Conservation (phyloP, 2,888 invertebrate genomes). For the Caenorhabditis plicata region DNA sequence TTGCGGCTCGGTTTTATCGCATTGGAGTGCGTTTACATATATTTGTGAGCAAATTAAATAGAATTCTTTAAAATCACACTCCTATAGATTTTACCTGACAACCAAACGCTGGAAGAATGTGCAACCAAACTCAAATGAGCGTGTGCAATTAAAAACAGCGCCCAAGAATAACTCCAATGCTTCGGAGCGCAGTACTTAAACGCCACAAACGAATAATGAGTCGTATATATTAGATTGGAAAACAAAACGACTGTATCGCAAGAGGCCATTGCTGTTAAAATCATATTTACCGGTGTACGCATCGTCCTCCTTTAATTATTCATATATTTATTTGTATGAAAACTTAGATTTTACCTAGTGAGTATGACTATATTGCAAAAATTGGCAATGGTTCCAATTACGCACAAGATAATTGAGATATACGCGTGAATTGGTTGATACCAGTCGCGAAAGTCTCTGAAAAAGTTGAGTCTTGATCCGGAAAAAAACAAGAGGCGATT, state of each 20-base stretch:
- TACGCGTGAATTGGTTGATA: slow-evolving; percentile 61
- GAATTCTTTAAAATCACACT: too few relatives aligned
- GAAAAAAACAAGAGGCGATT: slow-evolving; percentile 2
- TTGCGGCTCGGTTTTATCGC: too few relatives aligned
- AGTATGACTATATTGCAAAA: slow-evolving; percentile 64
- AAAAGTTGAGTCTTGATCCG: slow-evolving; percentile 3
- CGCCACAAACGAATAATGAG: slow-evolving; percentile 63
- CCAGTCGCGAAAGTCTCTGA: slow-evolving; percentile 38
- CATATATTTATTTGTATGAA: neutral
- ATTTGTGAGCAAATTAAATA: too few relatives aligned
- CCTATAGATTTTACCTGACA: slow-evolving; percentile 61
- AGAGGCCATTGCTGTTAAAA: slow-evolving; percentile 63
- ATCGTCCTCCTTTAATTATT: slow-evolving; percentile 51
- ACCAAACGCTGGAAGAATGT: slow-evolving; percentile 61
- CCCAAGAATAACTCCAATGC: slow-evolving; percentile 64
- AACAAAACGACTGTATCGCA: slow-evolving; percentile 64
- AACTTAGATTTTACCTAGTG: slow-evolving; percentile 41
- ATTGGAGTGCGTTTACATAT: too few relatives aligned
- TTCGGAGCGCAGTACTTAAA: slow-evolving; percentile 52
- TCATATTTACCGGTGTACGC: slow-evolving; percentile 65
- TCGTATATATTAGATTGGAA: slow-evolving; percentile 64
- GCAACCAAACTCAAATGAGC: slow-evolving; percentile 63
- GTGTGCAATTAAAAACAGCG: slow-evolving; percentile 60
- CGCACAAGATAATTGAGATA: slow-evolving; percentile 62
- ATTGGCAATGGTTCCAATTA: slow-evolving; percentile 60